phyloP scores from a whole-genome alignment of 2,113 vertebrate species.

The Camelus bactrianus region DNA sequence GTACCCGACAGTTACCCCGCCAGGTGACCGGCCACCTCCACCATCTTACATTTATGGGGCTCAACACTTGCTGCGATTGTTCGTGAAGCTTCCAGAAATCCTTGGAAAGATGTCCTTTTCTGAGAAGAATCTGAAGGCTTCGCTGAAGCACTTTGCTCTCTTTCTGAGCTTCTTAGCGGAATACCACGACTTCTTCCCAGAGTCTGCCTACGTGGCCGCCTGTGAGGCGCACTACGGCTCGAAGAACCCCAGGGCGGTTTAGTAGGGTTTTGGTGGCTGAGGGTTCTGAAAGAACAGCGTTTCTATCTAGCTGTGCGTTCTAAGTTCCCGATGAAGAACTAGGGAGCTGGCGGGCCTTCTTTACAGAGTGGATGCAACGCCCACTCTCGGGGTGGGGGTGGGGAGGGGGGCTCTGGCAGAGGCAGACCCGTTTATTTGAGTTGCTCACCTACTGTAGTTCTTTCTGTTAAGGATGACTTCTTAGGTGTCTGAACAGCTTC shows the following conservation, averaged over 20 bases:
- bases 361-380: slow-evolving; percentile 21
- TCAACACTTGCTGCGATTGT: slow-evolving; percentile 96
- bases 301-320: slow-evolving; percentile 44
- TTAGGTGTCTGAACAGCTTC: slow-evolving; percentile 64
- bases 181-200: slow-evolving; percentile 98
- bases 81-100: slow-evolving; percentile 98
- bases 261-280: slow-evolving; percentile 85
- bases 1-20: slow-evolving; percentile 97
- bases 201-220: slow-evolving; percentile 96
- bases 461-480: slow-evolving; percentile 65
- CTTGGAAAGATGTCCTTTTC: slow-evolving; percentile 98
- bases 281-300: slow-evolving; percentile 47
- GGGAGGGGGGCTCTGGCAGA: not conserved
- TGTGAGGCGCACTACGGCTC: slow-evolving; percentile 97
- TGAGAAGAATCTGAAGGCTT: slow-evolving; percentile 96
- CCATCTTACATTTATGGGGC: slow-evolving; percentile 97
- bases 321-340: slow-evolving; percentile 66
- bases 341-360: slow-evolving; percentile 57
- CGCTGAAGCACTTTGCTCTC: slow-evolving; percentile 97
- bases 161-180: slow-evolving; percentile 99
- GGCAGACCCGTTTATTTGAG: slow-evolving; percentile 66
- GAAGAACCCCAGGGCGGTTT: slow-evolving; percentile 95
- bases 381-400: not conserved
- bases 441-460: slow-evolving; percentile 2
- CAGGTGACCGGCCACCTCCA: slow-evolving; percentile 94